Percentiles rank a stretch among this genome's conserved stretches.
phyloP scores from a whole-genome alignment of 1,140 invertebrate genomes.

The fruit fly (Drosophila melanogaster) region Release_6_plus_ISO1_MT NT_037436.4:2630501-2631000 shows the following conservation, averaged over 20 bases:
- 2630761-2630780: no score
- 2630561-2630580: constrained; percentile 83
- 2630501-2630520: not conserved
- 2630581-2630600: constrained; percentile 84
- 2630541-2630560: constrained; percentile 73
- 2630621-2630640: constrained; percentile 50
- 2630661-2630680: constrained; percentile 1
- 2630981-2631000: constrained; percentile 34
- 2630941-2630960: constrained; percentile 59
- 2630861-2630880: no score
- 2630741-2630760: no score
- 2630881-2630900: not conserved
- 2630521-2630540: constrained; percentile 43
- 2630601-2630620: constrained; percentile 58
- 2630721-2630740: no score
- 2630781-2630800: no score
- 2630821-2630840: no score
- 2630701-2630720: not conserved
- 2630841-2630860: no score
- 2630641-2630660: constrained; percentile 66
- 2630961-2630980: constrained; percentile 39
- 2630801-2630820: no score
- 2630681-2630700: constrained; percentile 9
- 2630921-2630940: constrained; percentile 31
- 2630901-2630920: constrained; percentile 17